phyloP scores from a whole-genome alignment of 2,797 vertebrate genomes.

The Acrossocheilus fasciatus region DNA sequence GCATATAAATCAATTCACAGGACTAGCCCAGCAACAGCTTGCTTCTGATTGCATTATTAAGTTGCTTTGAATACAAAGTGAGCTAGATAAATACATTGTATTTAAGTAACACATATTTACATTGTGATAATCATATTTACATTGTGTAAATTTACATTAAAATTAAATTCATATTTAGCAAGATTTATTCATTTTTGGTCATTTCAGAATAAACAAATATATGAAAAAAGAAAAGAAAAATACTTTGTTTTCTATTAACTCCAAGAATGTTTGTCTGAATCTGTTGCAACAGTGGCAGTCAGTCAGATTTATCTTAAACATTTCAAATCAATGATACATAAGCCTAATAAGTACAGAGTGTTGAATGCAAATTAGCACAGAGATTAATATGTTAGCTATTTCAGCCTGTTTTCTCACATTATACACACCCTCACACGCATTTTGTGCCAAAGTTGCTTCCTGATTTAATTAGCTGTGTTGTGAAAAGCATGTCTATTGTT shows the following conservation, averaged over 20 bases:
- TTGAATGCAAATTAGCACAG: not conserved
- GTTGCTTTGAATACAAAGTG: not conserved
- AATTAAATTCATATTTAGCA: not conserved
- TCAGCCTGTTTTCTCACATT: not conserved
- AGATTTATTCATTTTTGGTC: not conserved
- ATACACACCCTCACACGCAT: not conserved
- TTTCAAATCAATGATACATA: not conserved
- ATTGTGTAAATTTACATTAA: not conserved
- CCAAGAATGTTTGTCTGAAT: not conserved
- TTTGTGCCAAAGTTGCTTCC: conserved; percentile 27
- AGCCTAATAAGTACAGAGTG: not conserved
- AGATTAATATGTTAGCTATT: conserved; percentile 17
- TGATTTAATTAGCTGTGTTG: conserved; percentile 16
- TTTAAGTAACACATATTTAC: no score
- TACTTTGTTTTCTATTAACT: not conserved
- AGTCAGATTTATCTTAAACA: not conserved
- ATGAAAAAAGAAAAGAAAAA: no score
- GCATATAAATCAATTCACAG: not conserved
- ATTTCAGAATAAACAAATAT: not conserved
- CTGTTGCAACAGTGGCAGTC: not conserved
- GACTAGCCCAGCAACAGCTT: conserved; percentile 11
- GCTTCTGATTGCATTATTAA: not conserved
- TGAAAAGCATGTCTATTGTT: conserved; percentile 25
- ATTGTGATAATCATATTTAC: no score
- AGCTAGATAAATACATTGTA: not conserved